Evolutionary conservation across 2,888 invertebrate genomes (phyloP), one percentile per base, ranked within the genome.

Genomic region (Tachina fera): DNA sequence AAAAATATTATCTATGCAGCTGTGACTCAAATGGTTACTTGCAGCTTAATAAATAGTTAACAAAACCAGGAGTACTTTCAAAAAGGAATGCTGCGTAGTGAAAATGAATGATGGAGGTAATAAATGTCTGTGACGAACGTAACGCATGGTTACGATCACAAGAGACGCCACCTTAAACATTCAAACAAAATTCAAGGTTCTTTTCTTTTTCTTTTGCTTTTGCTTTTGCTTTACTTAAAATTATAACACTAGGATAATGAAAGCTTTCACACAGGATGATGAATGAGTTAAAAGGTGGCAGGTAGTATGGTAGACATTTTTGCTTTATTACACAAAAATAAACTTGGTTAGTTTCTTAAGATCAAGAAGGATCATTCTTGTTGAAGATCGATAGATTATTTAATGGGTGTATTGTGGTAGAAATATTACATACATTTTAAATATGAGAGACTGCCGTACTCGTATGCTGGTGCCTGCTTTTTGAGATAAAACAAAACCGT

Each of bases 91-190:
- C 43, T 76, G 71, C 45, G 56, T 67, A 67, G 14, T 60, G 68
- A 56, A 85, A 84, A 81, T 85, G 83, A 83, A 83, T 83, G 86
- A 86, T 83, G 83, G 71, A 60, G 47, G 65, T 75, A 78, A 86
- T 83, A 60, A 79, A 79, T 72, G 78, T 76, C 60, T 71, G 71
- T 56, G 75, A 84, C 58, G 83, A 80, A 84, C 63, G 83, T 76
- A 80, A 80, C 58, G 70, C 75, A 43, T 71, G 51, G 31, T 75
- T 75, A 68, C 51, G 58, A 72, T 68, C 70, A 56, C n/a, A 41
- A 70, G 65, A 79, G 70, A 79, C 78, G 82, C 78, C 82, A 77
- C 75, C 82, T 70, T 39, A 58, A 63, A 81, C 53, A 16, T 39
- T 31, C 31, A 31, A 60, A 53, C 16, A 72, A 76, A 80, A 72